phyloP scores from a whole-genome alignment of 2,888 invertebrate species.

The Nomada goodeniana region DNA sequence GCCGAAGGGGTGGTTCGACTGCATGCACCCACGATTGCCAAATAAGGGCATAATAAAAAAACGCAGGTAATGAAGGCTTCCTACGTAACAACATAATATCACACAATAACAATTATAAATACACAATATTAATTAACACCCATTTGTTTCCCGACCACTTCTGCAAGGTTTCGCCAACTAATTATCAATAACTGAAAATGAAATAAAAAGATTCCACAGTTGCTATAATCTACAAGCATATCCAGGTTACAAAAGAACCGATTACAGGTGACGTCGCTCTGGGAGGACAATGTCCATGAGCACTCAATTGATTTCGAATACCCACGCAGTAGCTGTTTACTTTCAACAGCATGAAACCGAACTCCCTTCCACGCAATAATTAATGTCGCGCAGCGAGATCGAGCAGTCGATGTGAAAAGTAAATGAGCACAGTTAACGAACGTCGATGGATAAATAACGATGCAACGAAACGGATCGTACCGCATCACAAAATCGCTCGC shows the following conservation, averaged over 20 bases:
- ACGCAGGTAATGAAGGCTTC: too few relatives aligned
- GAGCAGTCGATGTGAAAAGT: conserved; percentile 29
- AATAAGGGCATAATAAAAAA: too few relatives aligned
- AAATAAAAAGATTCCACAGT: not conserved
- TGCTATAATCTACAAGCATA: not conserved
- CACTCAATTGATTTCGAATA: conserved; percentile 2
- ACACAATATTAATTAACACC: too few relatives aligned
- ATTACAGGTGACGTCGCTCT: not conserved
- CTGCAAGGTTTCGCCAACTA: too few relatives aligned
- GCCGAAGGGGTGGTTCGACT: too few relatives aligned
- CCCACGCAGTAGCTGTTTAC: not conserved
- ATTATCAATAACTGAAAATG: too few relatives aligned
- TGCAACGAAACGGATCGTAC: not conserved
- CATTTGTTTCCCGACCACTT: too few relatives aligned
- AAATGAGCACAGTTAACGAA: conserved; percentile 39
- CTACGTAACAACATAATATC: too few relatives aligned
- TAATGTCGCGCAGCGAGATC: not conserved
- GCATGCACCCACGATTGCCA: too few relatives aligned
- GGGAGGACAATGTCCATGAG: not conserved
- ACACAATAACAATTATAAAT: too few relatives aligned
- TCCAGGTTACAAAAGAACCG: not conserved
- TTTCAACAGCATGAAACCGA: not conserved
- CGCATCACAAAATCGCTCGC: conserved; percentile 3
- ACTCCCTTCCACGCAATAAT: not conserved
- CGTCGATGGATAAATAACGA: conserved; percentile 12